Conservation (phyloP, 2,113 vertebrate genomes). For the Hyla sarda region DNA sequence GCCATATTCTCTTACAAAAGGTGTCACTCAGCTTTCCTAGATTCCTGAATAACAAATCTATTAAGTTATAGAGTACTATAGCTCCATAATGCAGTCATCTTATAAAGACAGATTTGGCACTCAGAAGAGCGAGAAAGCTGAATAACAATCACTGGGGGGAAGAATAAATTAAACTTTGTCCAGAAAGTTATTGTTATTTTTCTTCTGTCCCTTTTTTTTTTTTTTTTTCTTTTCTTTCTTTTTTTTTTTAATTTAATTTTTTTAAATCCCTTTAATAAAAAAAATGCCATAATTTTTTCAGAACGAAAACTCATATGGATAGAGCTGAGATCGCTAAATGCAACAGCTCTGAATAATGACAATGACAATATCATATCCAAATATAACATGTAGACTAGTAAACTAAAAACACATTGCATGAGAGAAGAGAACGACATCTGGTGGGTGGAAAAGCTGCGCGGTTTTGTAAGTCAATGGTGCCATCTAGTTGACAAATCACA, state of each 20-base stretch:
- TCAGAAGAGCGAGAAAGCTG: too few species aligned
- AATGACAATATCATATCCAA: neutral
- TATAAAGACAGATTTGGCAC: too few species aligned
- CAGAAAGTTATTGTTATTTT: too few species aligned
- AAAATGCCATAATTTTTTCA: neutral
- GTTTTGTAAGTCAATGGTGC: conserved; percentile 58
- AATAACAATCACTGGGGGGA: too few species aligned
- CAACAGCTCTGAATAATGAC: neutral
- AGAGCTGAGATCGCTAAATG: neutral
- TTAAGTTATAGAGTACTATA: too few species aligned
- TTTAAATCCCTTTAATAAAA: neutral
- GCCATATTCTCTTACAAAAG: too few species aligned
- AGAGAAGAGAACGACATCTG: conserved; percentile 12
- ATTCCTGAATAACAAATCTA: too few species aligned
- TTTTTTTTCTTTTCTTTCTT: too few species aligned
- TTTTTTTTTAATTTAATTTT: neutral
- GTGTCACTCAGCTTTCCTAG: too few species aligned
- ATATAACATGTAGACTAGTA: neutral
- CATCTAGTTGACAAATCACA: conserved; percentile 61
- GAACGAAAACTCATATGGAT: neutral
- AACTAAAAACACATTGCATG: neutral
- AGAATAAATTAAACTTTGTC: too few species aligned
- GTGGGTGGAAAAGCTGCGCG: neutral
- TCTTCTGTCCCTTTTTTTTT: too few species aligned
- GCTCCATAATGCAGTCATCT: too few species aligned